phyloP scores from a whole-genome alignment of 2,888 invertebrate species.

The Deilephila elpenor region DNA sequence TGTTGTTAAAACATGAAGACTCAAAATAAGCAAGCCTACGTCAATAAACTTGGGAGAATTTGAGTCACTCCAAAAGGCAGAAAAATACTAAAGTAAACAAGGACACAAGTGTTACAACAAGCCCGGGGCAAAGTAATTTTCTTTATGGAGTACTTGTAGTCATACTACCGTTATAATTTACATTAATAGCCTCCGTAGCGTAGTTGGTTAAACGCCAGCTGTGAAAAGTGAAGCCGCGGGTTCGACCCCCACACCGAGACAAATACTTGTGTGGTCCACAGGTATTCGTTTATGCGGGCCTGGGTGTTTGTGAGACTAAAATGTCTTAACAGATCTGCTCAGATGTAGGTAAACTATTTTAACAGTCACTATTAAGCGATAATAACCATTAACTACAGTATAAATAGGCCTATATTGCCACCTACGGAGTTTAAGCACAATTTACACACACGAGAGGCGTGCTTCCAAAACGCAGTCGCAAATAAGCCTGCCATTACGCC shows the following conservation, averaged over 20 bases:
- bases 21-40: conserved; percentile 4
- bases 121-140: conserved; percentile 49
- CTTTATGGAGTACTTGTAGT: conserved; percentile 47
- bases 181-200: background rate
- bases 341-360: too few relatives aligned
- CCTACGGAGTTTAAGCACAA: background rate
- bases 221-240: too few relatives aligned
- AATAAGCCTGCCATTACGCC: conserved; percentile 35
- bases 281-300: too few relatives aligned
- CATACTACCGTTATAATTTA: background rate
- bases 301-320: too few relatives aligned
- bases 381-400: too few relatives aligned
- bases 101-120: conserved; percentile 40
- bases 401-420: too few relatives aligned
- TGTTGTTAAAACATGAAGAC: background rate
- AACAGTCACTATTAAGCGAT: too few relatives aligned
- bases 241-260: too few relatives aligned
- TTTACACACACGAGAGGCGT: background rate
- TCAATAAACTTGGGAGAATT: conserved; percentile 35
- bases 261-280: too few relatives aligned
- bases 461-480: background rate
- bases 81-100: conserved; percentile 46
- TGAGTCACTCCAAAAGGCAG: conserved; percentile 29
- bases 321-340: too few relatives aligned
- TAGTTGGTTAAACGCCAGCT: too few relatives aligned